Base-by-base conservation (phyloP, 2,888 invertebrate genomes). In the Drosophila limbata region DNA sequence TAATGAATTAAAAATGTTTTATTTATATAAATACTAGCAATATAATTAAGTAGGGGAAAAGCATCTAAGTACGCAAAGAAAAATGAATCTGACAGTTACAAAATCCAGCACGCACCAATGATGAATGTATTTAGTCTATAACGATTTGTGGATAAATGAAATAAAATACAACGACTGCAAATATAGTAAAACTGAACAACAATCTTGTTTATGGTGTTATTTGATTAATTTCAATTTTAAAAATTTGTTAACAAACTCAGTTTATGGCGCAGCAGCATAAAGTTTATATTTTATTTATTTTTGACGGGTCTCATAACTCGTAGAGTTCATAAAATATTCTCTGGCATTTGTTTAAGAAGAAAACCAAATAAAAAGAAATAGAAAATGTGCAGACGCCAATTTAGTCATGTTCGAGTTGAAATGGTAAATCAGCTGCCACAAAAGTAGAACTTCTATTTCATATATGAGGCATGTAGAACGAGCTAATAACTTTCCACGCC, bases 401-500 rank as follows among this genome's bases (percentile, higher is more conserved):
- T 59, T 56, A 44, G 73, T 42, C 56, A 51, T 33, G n/a, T 52
- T 25, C 37, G 52, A 39, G 52, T 52, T 10, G 53, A 17, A 55
- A 66, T 68, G 62, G 65, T 84, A 84, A 84, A 84, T 87, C 84
- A 82, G 87, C 71, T 75, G 62, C 53, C 66, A 64, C 62, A 33
- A 37, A 59, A 48, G 39, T 59, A 55, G 56, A 45, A 37, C 44
- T 56, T 25, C 25, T 15, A 19, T 10, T 40, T 13, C 31, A 15
- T 11, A n/a, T 44, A 44, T 55, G 55, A 55, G 55, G 33, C 55
- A 51, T 51, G 37, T 60, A 63, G 33, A 75, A 68, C 67, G 55
- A 62, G 73, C 78, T 70, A 84, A 84, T 84, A 86, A 84, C 82
- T 87, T 80, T 77, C 57, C 60, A 52, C 63, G 59, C 72, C 69